Evolutionary conservation across 2,888 invertebrate species (phyloP).

Genomic region (Octodonta nipae): DNA sequence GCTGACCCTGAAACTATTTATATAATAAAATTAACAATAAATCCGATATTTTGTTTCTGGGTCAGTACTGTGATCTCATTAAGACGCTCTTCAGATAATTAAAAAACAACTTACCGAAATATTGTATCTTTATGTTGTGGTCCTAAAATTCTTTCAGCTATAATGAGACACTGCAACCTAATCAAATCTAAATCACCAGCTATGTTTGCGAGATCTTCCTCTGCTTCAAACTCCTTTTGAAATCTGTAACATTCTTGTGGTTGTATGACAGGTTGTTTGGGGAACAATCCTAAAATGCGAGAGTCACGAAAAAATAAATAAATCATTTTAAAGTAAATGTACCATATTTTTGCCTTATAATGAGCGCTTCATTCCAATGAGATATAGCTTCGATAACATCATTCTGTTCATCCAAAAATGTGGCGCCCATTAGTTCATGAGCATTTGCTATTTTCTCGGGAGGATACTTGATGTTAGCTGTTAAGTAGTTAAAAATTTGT

Average conservation of each 20-base stretch:
- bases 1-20: no score
- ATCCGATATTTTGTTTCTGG: no score
- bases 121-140: slow-evolving; percentile 76
- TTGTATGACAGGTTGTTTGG: slow-evolving; percentile 43
- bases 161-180: slow-evolving; percentile 74
- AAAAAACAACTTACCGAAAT: slow-evolving; percentile 45
- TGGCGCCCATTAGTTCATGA: slow-evolving; percentile 75
- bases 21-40: no score
- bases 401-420: slow-evolving; percentile 77
- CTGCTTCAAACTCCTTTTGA: slow-evolving; percentile 58
- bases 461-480: slow-evolving; percentile 47
- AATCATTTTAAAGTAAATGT: slow-evolving; percentile 5
- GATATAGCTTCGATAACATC: slow-evolving; percentile 56
- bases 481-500: slow-evolving; percentile 57
- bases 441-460: slow-evolving; percentile 67
- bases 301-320: slow-evolving; percentile 1
- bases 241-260: slow-evolving; percentile 50
- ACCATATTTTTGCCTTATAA: slow-evolving; percentile 40
- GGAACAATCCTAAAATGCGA: slow-evolving; percentile 22
- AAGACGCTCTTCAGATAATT: no score
- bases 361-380: slow-evolving; percentile 69
- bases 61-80: no score
- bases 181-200: slow-evolving; percentile 72
- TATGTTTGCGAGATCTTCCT: slow-evolving; percentile 58
- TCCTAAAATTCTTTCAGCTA: slow-evolving; percentile 78